Conservation (phyloP, 1,140 invertebrate species). For the Drosophila kanapiae region DNA sequence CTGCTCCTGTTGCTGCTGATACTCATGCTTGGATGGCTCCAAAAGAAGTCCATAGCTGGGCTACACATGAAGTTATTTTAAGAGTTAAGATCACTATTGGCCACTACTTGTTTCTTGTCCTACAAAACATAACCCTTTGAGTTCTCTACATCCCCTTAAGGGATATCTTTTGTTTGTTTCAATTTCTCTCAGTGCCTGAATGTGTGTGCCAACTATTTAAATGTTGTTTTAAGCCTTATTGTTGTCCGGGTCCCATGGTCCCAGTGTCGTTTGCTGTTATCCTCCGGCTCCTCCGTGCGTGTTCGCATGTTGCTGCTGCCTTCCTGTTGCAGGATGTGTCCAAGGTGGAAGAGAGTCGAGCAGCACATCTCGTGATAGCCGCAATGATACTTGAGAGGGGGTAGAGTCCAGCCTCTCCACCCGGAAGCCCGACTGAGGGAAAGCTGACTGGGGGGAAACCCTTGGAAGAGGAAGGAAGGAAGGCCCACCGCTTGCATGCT, state of each 20-base stretch:
- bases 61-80: neutral
- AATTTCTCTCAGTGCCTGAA: conserved; percentile 9
- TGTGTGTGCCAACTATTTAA: conserved; percentile 64
- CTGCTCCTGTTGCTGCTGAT: neutral
- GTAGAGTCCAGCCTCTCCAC: neutral
- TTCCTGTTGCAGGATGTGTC: conserved; percentile 79
- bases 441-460: neutral
- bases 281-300: conserved; percentile 23
- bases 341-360: conserved; percentile 43
- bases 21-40: neutral
- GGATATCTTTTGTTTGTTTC: too few relatives aligned
- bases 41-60: neutral
- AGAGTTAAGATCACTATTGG: too few relatives aligned
- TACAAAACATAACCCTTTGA: neutral
- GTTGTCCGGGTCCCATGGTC: conserved; percentile 10
- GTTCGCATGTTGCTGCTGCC: conserved; percentile 32
- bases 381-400: conserved; percentile 63
- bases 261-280: conserved; percentile 16
- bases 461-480: neutral
- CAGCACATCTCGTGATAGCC: conserved; percentile 41
- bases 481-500: conserved; percentile 21
- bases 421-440: neutral
- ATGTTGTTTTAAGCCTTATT: conserved; percentile 59
- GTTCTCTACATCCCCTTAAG: neutral
- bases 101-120: neutral